Conservation (phyloP, 2,113 vertebrate species). For the Platysteira castanea region DNA sequence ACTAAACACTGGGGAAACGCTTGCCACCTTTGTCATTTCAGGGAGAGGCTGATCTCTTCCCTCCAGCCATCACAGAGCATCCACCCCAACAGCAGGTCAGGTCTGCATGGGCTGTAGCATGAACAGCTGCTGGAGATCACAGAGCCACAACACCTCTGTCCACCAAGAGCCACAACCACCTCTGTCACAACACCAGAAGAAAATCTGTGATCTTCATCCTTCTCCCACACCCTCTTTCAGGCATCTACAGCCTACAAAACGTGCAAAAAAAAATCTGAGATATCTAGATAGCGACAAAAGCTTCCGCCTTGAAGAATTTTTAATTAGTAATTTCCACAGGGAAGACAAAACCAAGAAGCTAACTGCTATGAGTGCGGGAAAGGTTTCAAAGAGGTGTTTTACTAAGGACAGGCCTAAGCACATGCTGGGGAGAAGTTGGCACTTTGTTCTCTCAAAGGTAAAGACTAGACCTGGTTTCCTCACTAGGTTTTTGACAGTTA, state of each 20-base stretch:
- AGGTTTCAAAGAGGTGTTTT: neutral
- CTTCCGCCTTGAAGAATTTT: neutral
- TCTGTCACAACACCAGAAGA: too few species aligned
- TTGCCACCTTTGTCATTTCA: neutral
- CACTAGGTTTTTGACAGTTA: neutral
- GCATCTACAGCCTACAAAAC: neutral
- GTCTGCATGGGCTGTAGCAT: fast-evolving
- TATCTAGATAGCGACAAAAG: neutral
- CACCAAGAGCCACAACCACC: too few species aligned
- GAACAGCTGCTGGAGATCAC: neutral
- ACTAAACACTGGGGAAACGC: neutral
- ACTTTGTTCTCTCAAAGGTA: neutral
- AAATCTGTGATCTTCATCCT: neutral
- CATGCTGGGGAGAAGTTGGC: neutral
- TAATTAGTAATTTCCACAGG: neutral
- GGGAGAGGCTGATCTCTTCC: neutral
- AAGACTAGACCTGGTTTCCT: neutral
- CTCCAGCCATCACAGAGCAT: neutral
- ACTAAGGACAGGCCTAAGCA: neutral
- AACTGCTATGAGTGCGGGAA: neutral
- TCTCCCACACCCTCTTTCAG: neutral
- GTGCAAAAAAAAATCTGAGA: neutral
- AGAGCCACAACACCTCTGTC: neutral
- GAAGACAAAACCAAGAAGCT: neutral
- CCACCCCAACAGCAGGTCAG: neutral